Base-by-base conservation (phyloP, 2,888 invertebrate species). In the Anarsia innoxiella region DNA sequence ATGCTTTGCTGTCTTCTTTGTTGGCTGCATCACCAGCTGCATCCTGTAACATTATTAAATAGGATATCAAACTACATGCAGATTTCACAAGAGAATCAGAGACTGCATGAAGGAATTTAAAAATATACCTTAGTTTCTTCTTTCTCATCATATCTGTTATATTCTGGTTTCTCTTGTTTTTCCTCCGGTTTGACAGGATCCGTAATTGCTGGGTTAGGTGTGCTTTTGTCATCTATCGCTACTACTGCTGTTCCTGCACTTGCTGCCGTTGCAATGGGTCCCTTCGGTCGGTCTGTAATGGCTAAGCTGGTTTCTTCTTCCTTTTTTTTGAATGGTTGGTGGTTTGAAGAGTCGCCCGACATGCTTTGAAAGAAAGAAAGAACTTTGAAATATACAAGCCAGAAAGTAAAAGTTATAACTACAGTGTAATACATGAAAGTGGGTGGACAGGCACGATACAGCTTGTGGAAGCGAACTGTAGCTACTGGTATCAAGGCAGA, bases 271-370 rank as follows among this genome's bases (percentile, higher is more conserved):
- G 53, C 52, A 37, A 56, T 45, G 3, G 61, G 55, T 31, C 44
- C 49, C 40, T 59, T 63, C 19, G 59, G 49, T 27, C 51, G 56
- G 9, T 73, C 72, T 2, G 71, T 56, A 31, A 67, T 56, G 12
- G 76, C 46, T 14, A 72, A 53, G 36, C 58, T 59, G 3, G 59
- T 43, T 35, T 75, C 76, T 34, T 79, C 78, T 44, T 79, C 75
- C 51, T 72, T 74, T 37, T 73, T 76, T 52, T 73, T 75, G 33
- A 63, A 56, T n/a, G 62, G 48, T 44, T 69, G 62, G 35, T 63
- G 62, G 37, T 60, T 67, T 44, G 66, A 56, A 29, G 80, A 74
- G 48, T 80, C 79, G 31, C 76, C 82, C 47, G 79, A 73, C 79
- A 82, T 83, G 45, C 82, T 82, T 57, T 45, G 64, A 62, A 51